Evolutionary conservation across 1,140 invertebrate species (phyloP), one percentile per base, ranked within the genome.

Genomic region (Diorhabda elongata): DNA sequence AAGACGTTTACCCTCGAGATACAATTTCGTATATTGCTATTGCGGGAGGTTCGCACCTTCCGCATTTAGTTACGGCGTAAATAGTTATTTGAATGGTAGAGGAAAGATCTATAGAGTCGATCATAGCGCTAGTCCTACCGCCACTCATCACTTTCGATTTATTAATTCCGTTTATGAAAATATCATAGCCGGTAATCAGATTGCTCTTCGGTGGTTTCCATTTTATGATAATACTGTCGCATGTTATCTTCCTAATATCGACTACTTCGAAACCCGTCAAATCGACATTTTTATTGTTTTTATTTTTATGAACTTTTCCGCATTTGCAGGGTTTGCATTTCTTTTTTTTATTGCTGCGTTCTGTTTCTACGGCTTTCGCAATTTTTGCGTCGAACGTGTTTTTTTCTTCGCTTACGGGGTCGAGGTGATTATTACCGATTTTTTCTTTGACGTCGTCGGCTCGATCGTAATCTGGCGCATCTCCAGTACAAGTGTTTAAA

Each of bases 181-280:
- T 71, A 56, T 77, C 76, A 58, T 77, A 77, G 1, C 76, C 76
- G 26, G 58, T 69, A 3, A 76, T 59, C 11, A 63, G n/a, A 9
- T 58, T 60, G 56, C 47, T 61, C 57, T 66, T 58, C 2, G 73
- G 70, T 11, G 66, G 58, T 45, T 56, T 72, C 76, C 76, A 77
- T 67, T 76, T 75, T 8, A 77, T 67, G 41, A 77, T 70, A 9
- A 77, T 66, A 52, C 76, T 76, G 52, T 77, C 72, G 3, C 72
- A 63, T 3, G 75, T 74, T n/a, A 77, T 75, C 41, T 71, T 66
- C 61, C 67, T 11, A 4, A 74, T 72, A 47, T 74, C 70, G 2
- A 71, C 45, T 2, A 74, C 67, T 59, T 74, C 70, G 45, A 74
- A 74, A 4, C 66, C 65, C 7, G 42, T 41, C n/a, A 71, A 44